Base-by-base conservation (phyloP, 2,797 vertebrate genomes). In the Hyperoplus immaculatus region DNA sequence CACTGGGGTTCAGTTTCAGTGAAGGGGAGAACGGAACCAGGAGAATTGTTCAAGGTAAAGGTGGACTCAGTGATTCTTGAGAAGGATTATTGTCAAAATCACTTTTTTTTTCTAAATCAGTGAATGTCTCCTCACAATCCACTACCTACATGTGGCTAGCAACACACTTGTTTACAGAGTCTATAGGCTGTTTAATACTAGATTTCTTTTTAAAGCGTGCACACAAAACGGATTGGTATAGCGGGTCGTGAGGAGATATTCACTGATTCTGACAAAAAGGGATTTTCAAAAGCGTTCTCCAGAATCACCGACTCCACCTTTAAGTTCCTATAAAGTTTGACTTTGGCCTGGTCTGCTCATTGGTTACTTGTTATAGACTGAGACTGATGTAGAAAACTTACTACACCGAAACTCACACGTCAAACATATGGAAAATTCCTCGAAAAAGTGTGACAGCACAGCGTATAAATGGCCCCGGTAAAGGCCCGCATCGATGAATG, bases 361-460 rank as follows among this genome's bases (percentile, higher is more conserved):
- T 82, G 82, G 78, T 46, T 73, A 62, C 61, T 67, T 86, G 73
- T 58, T 69, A 76, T 57, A 58, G 71, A 49, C 47, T 8, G 5
- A 72, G 55, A 39, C 54, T 29, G 43, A 3, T 5, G 4, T 56
- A 59, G 14, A 62, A 67, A 67, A 64, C 60, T 42, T 61, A 86
- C 70, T 38, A 81, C 73, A 42, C 39, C 38, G 3, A 42, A 78
- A 81, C 81, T 84, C 82, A 57, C 87, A 83, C 72, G 39, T 82
- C 54, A 56, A 75, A 87, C 85, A 78, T 86, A 87, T 87, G 89
- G 86, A 93, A 93, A 88, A 90, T 92, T 89, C 86, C 82, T 86
- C 80, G 46, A 54, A 82, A 66, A 82, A 66, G 78, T 86, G 88
- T 92, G 91, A 93, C 88, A 92, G 87, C 83, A 87, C 77, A 81